These are phyloP conservation scores for Bembecia ichneumoniformis DNA, from an alignment of 2,888 invertebrate genomes.

Conservation along the genomic window DNA sequence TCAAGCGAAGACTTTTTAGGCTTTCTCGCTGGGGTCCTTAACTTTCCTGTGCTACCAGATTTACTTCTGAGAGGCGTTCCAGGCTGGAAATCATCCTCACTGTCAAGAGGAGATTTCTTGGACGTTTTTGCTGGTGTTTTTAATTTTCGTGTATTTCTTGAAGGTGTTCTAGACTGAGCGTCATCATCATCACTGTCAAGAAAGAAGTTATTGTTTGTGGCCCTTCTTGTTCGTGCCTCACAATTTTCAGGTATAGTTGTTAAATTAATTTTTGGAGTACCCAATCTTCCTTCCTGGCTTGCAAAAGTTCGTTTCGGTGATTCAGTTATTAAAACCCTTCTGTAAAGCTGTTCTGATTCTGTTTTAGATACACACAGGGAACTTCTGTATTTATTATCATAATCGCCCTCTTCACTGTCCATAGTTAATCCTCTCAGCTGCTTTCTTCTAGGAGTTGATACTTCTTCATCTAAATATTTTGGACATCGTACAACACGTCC, in stretches of 20 bases:
- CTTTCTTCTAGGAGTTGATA: constrained; percentile 38
- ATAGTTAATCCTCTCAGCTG: constrained; percentile 35
- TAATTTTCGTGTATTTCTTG: background rate
- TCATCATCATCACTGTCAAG: background rate
- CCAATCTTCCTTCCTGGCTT: too few relatives aligned
- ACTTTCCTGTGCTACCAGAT: too few relatives aligned
- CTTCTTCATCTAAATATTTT: constrained; percentile 39
- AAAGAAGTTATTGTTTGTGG: background rate
- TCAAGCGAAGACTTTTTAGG: too few relatives aligned
- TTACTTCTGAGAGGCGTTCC: constrained; percentile 12
- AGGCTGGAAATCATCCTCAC: constrained; percentile 15
- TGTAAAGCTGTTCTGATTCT: too few relatives aligned
- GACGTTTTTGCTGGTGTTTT: background rate
- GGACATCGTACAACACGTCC: constrained; percentile 32
- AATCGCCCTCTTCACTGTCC: constrained; percentile 44
- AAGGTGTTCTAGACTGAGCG: background rate
- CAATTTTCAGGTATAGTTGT: too few relatives aligned
- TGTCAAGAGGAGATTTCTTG: background rate
- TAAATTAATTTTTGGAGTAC: too few relatives aligned
- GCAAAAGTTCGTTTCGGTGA: too few relatives aligned
- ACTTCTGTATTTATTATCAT: constrained; percentile 7
- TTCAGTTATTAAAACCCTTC: too few relatives aligned
- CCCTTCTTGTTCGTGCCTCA: constrained; percentile 13
- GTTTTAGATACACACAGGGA: too few relatives aligned
- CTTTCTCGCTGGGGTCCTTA: too few relatives aligned